Evolutionary conservation across 2,888 invertebrate genomes (phyloP).

Genomic region (Sarcophaga caerulescens): DNA sequence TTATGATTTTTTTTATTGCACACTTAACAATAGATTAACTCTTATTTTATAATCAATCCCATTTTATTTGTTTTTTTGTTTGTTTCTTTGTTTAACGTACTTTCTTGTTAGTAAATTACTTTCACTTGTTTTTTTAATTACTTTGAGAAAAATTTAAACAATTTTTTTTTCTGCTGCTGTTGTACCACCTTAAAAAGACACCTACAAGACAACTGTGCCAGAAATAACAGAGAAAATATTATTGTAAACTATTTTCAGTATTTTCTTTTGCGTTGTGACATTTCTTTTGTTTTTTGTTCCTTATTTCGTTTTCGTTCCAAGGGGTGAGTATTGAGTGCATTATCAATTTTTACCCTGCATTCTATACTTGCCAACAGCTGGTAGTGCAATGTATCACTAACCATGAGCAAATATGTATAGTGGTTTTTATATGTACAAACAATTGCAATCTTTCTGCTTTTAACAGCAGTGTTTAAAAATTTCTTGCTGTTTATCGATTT

Average conservation of each 20-base stretch:
- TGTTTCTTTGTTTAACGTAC: conserved; percentile 49
- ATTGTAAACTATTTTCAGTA: conserved; percentile 24
- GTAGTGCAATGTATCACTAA: neutral
- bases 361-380: conserved; percentile 49
- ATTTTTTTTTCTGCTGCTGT: conserved; percentile 19
- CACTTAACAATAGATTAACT: conserved; percentile 7
- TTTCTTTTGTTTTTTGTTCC: conserved; percentile 1
- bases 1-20: conserved; percentile 21
- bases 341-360: conserved; percentile 37
- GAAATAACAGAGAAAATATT: conserved; percentile 28
- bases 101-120: conserved; percentile 37
- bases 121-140: conserved; percentile 40
- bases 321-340: conserved; percentile 40
- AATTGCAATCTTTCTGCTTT: neutral
- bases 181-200: conserved; percentile 47
- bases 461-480: neutral
- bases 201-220: conserved; percentile 52
- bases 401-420: neutral
- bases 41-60: neutral
- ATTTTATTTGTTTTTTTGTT: conserved; percentile 16
- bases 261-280: conserved; percentile 34
- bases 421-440: too few species aligned
- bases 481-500: neutral
- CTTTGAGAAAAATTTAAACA: neutral
- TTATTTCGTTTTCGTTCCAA: conserved; percentile 12